Evolutionary conservation across 2,888 invertebrate species (phyloP), one percentile per base, ranked within the genome.

Genomic region (Epirrhoe alternata): DNA sequence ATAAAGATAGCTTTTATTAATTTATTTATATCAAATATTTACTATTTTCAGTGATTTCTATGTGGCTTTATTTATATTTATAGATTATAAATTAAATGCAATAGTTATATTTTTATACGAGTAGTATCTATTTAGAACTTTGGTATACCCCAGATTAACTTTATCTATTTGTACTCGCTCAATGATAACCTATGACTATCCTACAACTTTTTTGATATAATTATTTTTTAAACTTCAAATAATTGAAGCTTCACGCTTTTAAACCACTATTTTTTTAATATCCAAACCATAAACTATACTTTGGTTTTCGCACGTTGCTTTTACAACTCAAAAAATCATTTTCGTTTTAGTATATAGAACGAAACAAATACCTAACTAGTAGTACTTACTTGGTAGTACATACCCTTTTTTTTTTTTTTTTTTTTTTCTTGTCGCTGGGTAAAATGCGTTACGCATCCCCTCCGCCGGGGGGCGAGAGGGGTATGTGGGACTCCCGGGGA

Each of bases 1-100:
- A 24, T 55, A 12, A 6, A 53, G 1, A 31, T 53, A 53, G 14
- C 35, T 14, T 35, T 6, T 14, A 3, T 49, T 49, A 31, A 24
- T 42, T 56, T 51, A 16, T 59, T 42, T 53, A 16, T 38, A 5
- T 31, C 33, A 45, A 69, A 12, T 61, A 10, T 61, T 53, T 58
- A 50, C 42, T 33, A 51, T 59, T 42, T 10, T 47, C 3, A 5
- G 4, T 45, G 14, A 33, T 17, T 35, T 58, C 38, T 42, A 42
- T 10, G 35, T 35, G 8, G 38, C 38, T 42, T 42, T 42, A 12
- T 42, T 42, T 12, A 12, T 42, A 12, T 1, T 42, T 42, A 33
- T 38, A n/a, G n/a, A n/a, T n/a, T n/a, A n/a, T 42, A 5, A 12
- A 12, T 12, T 42, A 3, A 42, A 42, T 12, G 12, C 12, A 42